phyloP scores from a whole-genome alignment of 2,888 invertebrate genomes.

The Nemotelus nigrinus region DNA sequence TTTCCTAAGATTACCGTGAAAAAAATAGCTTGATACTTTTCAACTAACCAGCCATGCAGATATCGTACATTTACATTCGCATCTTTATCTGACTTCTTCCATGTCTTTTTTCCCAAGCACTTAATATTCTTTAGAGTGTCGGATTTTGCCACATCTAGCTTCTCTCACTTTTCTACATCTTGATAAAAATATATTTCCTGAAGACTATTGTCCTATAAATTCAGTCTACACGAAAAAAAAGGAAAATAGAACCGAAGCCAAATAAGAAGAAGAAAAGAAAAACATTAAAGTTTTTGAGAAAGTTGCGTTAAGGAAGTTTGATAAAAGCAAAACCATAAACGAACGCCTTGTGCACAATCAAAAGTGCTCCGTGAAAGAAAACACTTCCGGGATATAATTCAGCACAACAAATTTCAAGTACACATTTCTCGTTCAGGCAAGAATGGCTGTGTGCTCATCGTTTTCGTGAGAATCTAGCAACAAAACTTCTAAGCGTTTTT shows the following conservation, averaged over 20 bases:
- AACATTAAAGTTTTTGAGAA: background rate
- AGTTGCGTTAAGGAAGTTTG: background rate
- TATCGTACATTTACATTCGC: no score
- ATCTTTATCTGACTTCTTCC: no score
- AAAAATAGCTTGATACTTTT: no score
- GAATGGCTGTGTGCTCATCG: no score
- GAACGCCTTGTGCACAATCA: background rate
- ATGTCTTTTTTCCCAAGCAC: no score
- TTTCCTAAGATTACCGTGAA: no score
- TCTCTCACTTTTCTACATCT: background rate
- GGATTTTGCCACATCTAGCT: no score
- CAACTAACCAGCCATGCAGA: no score
- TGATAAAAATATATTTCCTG: background rate
- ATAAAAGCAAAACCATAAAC: background rate
- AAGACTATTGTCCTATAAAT: background rate
- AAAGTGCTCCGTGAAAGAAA: background rate
- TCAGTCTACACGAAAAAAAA: background rate
- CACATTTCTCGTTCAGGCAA: background rate
- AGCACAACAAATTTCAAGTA: background rate
- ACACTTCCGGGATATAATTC: background rate
- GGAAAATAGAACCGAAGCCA: background rate
- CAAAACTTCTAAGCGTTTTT: no score
- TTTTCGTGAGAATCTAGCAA: no score
- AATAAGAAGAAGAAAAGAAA: background rate
- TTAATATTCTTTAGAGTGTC: no score